phyloP scores from a whole-genome alignment of 2,113 vertebrate genomes.

The Chunga burmeisteri region DNA sequence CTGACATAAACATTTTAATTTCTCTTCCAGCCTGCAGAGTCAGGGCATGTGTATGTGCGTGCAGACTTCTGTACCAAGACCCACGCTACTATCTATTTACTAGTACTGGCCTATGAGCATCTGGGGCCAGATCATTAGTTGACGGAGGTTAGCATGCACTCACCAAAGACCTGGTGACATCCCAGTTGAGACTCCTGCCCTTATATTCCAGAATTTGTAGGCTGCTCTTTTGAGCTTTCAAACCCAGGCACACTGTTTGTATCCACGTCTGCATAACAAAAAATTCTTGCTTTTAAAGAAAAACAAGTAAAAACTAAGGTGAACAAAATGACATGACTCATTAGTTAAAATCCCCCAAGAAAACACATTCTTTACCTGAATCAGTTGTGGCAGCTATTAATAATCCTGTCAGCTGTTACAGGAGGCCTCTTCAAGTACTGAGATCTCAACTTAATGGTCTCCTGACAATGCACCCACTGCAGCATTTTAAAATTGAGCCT shows the following conservation, averaged over 20 bases:
- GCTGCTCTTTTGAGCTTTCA: background rate
- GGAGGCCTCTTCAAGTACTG: background rate
- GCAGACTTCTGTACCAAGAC: background rate
- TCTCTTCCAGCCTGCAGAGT: background rate
- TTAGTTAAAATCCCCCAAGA: background rate
- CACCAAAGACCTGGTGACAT: background rate
- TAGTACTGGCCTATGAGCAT: background rate
- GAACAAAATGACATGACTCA: slow-evolving; percentile 1
- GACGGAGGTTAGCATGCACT: background rate
- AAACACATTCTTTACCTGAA: slow-evolving; percentile 18
- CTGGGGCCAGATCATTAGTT: background rate
- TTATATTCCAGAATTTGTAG: background rate
- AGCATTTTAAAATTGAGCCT: background rate
- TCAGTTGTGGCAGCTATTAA: slow-evolving; percentile 11
- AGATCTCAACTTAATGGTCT: background rate
- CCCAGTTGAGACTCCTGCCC: background rate
- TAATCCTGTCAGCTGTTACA: slow-evolving; percentile 4
- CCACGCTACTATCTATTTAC: background rate
- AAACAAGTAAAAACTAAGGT: background rate
- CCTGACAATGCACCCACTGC: background rate
- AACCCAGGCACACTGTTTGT: background rate
- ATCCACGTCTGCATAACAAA: background rate
- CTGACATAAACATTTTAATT: background rate
- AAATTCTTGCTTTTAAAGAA: background rate
- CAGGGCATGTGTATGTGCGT: background rate